Percentiles rank a stretch among this genome's conserved stretches.
These are phyloP conservation scores for Listronotus bonariensis DNA, from an alignment of 1,140 invertebrate genomes.

Conservation along the genomic window DNA sequence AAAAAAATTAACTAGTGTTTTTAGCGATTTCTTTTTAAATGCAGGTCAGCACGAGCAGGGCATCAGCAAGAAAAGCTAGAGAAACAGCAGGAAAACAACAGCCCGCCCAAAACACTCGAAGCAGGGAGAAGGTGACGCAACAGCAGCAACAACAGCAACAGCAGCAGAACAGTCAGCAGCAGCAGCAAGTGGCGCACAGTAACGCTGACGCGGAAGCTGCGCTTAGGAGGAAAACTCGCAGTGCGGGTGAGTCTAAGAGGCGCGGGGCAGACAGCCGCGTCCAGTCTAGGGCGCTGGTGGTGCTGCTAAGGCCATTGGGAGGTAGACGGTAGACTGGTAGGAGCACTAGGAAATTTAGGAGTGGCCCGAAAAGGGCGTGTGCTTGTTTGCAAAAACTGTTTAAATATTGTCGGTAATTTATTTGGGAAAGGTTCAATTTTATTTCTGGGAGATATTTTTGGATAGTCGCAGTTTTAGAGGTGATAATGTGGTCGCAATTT, in stretches of 20 bases:
- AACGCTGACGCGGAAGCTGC: constrained; percentile 48
- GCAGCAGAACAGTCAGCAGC: constrained; percentile 5
- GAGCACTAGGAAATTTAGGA: no score
- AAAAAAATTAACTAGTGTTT: not conserved
- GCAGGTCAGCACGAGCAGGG: constrained; percentile 23
- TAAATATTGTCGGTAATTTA: no score
- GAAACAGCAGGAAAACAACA: constrained; percentile 42
- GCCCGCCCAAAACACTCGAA: constrained; percentile 50
- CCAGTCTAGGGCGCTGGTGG: no score
- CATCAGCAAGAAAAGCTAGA: constrained; percentile 19
- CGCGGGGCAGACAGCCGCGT: no score
- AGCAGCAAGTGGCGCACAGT: not conserved
- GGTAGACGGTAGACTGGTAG: no score
- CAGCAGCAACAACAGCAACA: constrained; percentile 14
- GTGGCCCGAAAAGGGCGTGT: no score
- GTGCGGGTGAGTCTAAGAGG: constrained; percentile 60
- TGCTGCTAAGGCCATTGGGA: no score
- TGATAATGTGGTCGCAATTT: no score
- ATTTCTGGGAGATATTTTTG: no score
- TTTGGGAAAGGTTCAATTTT: no score
- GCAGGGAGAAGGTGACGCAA: constrained; percentile 40
- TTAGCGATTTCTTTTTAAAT: not conserved
- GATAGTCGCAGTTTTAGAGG: no score
- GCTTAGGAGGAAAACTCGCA: constrained; percentile 65
- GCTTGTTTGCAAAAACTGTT: no score